Percentiles rank a stretch among this genome's conserved stretches.
Evolutionary conservation across 2,113 vertebrate species (phyloP).

Genomic region (Ceyx margarethae): DNA sequence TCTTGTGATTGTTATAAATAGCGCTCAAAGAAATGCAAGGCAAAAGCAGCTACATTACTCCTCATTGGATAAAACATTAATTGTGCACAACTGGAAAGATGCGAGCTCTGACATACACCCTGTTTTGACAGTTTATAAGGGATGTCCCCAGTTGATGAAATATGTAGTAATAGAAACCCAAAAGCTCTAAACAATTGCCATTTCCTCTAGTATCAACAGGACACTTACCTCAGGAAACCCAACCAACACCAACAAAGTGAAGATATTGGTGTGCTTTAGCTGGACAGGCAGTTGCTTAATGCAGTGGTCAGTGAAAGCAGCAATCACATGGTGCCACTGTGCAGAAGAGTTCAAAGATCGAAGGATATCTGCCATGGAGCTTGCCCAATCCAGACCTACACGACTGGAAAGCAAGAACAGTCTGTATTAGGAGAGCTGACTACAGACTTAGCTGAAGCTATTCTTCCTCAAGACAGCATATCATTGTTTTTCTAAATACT

Average conservation of each 20-base stretch:
- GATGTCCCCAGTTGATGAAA: not conserved
- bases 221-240: constrained; percentile 91
- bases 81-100: not conserved
- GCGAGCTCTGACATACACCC: not conserved
- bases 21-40: not conserved
- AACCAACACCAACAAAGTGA: constrained; percentile 92
- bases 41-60: not conserved
- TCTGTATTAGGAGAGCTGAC: not conserved
- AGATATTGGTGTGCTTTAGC: constrained; percentile 94
- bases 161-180: not conserved
- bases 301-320: constrained; percentile 91
- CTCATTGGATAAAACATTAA: not conserved
- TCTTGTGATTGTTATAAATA: not conserved
- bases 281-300: constrained; percentile 88
- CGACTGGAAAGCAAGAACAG: constrained; percentile 75
- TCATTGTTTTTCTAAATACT: not conserved
- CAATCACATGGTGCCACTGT: constrained; percentile 85
- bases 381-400: constrained; percentile 94
- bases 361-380: constrained; percentile 93
- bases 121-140: not conserved
- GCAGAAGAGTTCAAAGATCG: constrained; percentile 84
- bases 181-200: not conserved
- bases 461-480: not conserved
- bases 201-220: not conserved
- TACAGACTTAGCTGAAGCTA: not conserved